These are phyloP conservation scores for Lagenorhynchus albirostris DNA, from an alignment of 2,113 vertebrate species.

Conservation along the genomic window DNA sequence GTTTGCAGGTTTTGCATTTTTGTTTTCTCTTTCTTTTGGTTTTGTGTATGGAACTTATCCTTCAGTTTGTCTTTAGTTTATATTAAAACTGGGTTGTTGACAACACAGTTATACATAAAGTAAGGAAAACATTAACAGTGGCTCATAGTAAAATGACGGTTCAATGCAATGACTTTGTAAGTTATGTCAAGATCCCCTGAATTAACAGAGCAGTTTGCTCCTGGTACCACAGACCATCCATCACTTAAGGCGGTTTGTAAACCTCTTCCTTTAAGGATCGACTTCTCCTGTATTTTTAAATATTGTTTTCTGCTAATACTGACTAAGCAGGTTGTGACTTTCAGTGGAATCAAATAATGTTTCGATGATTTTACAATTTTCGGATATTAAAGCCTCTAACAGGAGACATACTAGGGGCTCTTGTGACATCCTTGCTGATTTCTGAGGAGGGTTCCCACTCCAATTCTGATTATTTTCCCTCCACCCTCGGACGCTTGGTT, in stretches of 20 bases:
- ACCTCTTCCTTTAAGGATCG: background rate
- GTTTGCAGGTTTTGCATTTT: too few species aligned
- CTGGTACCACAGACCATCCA: background rate
- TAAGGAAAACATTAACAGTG: background rate
- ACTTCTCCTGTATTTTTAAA: background rate
- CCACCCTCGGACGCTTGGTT: background rate
- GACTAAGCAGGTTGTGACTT: background rate
- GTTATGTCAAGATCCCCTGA: background rate
- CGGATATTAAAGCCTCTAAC: background rate
- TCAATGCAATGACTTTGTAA: background rate
- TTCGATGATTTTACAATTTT: background rate
- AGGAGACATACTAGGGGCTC: rapidly evolving
- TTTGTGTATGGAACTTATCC: background rate
- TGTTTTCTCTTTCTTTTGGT: background rate
- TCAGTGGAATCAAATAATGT: background rate
- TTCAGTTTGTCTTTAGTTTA: background rate
- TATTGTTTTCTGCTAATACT: background rate
- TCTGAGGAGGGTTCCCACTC: background rate
- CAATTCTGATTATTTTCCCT: too few species aligned
- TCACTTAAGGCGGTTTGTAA: background rate
- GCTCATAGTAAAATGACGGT: too few species aligned
- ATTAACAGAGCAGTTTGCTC: background rate
- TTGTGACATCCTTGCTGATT: rapidly evolving
- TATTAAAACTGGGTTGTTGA: background rate
- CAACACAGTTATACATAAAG: background rate